Evolutionary conservation across 2,888 invertebrate species (phyloP), one percentile per base, ranked within the genome.

Genomic region (Epinotia demarniana): DNA sequence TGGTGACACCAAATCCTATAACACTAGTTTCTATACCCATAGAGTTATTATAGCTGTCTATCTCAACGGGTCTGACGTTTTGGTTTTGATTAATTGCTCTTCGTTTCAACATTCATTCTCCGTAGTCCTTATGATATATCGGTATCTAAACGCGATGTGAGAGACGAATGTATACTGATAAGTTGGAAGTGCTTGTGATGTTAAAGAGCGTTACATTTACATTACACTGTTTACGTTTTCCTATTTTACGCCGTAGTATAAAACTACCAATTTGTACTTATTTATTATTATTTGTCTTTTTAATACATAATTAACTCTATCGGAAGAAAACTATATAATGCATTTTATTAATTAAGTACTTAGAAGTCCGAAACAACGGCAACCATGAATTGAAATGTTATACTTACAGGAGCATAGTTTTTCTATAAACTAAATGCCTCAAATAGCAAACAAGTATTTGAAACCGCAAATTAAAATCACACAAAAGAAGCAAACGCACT

Each of bases 61-160:
- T 83, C 83, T 84, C 85, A 86, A 83, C 82, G 84, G 81, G 78
- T 79, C 81, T 83, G 85, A 83, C 83, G 80, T 86, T 87, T 86
- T 77, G 82, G 84, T 84, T 88, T 86, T 87, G 89, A 89, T 89
- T 87, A 88, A 89, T 88, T 83, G 78, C 78, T 79, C 81, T 83
- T 84, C 83, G 82, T 85, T 85, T 82, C 78, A 84, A 80, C 82
- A 83, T 82, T 82, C 81, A 84, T 85, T 84, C 81, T 78, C 80
- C 79, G 78, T 80, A 78, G 80, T 80, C 80, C 76, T 81, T 80
- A 84, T 83, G 80, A 82, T 83, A 80, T 80, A 80, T 78, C 78
- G 58, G 49, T 58, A 64, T 61, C 39, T 63, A 49, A 70, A 58
- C 58, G 16, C 19, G 27, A 27, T 16, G 12, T 49, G 27, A 1